Evolutionary conservation across 2,113 vertebrate genomes (phyloP).

Genomic region (Chauna torquata): DNA sequence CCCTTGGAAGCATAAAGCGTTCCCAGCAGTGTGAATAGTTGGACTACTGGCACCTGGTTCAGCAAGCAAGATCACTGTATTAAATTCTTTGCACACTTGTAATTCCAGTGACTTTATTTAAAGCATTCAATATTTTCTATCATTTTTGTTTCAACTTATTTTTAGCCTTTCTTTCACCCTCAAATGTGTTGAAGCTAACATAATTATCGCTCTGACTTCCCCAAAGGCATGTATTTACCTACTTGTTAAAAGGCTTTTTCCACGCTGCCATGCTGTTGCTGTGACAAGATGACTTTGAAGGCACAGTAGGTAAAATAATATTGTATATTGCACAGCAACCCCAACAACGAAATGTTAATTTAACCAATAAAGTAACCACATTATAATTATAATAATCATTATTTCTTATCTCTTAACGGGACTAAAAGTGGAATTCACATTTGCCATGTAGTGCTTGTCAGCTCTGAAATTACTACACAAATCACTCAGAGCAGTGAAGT

Average conservation of each 20-base stretch:
- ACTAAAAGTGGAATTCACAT: slow-evolving; percentile 72
- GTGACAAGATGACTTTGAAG: slow-evolving; percentile 79
- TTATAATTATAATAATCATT: slow-evolving; percentile 75
- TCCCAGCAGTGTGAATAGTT: neutral
- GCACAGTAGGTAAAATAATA: slow-evolving; percentile 82
- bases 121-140: slow-evolving; percentile 67
- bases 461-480: slow-evolving; percentile 67
- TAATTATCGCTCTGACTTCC: slow-evolving; percentile 78
- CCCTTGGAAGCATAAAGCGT: neutral
- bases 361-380: slow-evolving; percentile 80
- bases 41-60: neutral
- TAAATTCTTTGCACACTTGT: neutral
- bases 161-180: slow-evolving; percentile 71
- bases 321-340: slow-evolving; percentile 74
- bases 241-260: slow-evolving; percentile 79
- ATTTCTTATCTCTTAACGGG: slow-evolving; percentile 75
- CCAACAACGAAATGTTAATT: slow-evolving; percentile 80
- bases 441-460: slow-evolving; percentile 55
- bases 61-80: neutral
- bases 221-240: slow-evolving; percentile 80
- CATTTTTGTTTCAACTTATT: slow-evolving; percentile 72
- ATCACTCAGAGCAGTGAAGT: slow-evolving; percentile 34
- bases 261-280: slow-evolving; percentile 78
- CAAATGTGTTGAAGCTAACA: slow-evolving; percentile 75
- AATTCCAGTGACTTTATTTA: neutral